A percentile compares a stretch with the other conserved stretches of the same genome.
phyloP scores from a whole-genome alignment of 1,140 invertebrate genomes.

The Monochamus saltuarius region DNA sequence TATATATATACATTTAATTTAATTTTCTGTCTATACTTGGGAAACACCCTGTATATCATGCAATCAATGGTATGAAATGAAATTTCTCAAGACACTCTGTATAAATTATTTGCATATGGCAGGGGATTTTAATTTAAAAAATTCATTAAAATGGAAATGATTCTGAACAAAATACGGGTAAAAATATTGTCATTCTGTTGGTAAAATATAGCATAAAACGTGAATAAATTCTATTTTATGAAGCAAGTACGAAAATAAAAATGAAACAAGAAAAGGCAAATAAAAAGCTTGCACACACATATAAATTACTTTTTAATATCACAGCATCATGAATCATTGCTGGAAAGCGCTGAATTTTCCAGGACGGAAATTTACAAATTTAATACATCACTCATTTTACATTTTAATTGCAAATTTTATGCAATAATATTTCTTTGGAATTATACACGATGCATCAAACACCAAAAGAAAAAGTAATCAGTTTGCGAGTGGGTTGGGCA shows the following conservation, averaged over 20 bases:
- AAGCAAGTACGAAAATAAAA: slow-evolving; percentile 45
- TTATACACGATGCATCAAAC: slow-evolving; percentile 3
- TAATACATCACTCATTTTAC: slow-evolving; percentile 20
- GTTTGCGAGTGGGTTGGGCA: no score
- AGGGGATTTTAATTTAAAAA: slow-evolving; percentile 30
- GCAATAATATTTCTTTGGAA: slow-evolving; percentile 8
- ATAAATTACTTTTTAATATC: slow-evolving; percentile 52
- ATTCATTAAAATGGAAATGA: slow-evolving; percentile 42
- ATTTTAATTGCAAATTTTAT: slow-evolving; percentile 23
- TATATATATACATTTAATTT: no score
- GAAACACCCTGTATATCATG: no score
- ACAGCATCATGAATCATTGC: slow-evolving; percentile 49
- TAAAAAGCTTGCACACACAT: slow-evolving; percentile 45
- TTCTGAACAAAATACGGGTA: slow-evolving; percentile 31
- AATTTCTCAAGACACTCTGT: no score
- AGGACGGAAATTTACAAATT: slow-evolving; percentile 25
- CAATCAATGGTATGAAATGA: no score
- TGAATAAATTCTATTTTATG: slow-evolving; percentile 46
- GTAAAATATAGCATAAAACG: slow-evolving; percentile 35
- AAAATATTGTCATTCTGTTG: slow-evolving; percentile 41
- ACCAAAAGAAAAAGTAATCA: neutral
- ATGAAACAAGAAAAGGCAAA: slow-evolving; percentile 41
- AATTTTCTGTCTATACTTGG: no score
- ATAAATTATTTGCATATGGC: no score
- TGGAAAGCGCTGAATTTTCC: slow-evolving; percentile 38